Base-by-base conservation (phyloP, 2,797 vertebrate species). In the Lutjanus argentimaculatus region DNA sequence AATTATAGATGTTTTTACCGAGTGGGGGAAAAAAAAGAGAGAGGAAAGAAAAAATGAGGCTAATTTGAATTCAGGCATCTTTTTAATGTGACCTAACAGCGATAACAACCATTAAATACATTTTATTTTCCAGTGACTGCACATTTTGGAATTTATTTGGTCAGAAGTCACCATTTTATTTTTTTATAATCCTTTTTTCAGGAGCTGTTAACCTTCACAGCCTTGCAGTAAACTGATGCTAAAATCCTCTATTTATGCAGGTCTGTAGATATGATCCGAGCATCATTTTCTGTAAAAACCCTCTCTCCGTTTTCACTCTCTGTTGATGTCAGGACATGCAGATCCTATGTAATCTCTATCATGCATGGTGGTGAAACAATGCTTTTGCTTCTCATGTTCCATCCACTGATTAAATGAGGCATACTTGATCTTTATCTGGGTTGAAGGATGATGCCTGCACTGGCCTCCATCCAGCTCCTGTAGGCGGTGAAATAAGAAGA, bases 381-480 rank as follows among this genome's bases (percentile, higher is more conserved):
- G 65, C 80, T 83, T 88, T 90, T 85, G 81, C 77, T 72, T 89
- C 77, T 87, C 80, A 77, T 88, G 85, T 89, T 91, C 67, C 65
- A 82, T 79, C 80, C 77, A 75, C 84, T 87, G 89, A 89, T 89
- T 90, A 93, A 94, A 92, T 91, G 85, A 90, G 87, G 89, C 91
- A 82, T 87, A 84, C 71, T 91, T 94, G 91, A 94, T 91, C 75
- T 91, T 91, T 92, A 92, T 92, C 85, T 67, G 56, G 77, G 84
- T 25, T 91, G 90, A 94, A 92, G 88, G 92, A 91, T 84, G 90
- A 90, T 92, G 88, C 72, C 76, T 91, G 61, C 76, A 61, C 72
- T 91, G 89, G 88, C 89, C 84, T 86, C 76, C 57, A 75, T 84
- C 86, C 86, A 85, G 80, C 36, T 89, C 83, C 79, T 83, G 67